Conservation (phyloP, 2,888 invertebrate genomes). For the Margaritifera margaritifera region DNA sequence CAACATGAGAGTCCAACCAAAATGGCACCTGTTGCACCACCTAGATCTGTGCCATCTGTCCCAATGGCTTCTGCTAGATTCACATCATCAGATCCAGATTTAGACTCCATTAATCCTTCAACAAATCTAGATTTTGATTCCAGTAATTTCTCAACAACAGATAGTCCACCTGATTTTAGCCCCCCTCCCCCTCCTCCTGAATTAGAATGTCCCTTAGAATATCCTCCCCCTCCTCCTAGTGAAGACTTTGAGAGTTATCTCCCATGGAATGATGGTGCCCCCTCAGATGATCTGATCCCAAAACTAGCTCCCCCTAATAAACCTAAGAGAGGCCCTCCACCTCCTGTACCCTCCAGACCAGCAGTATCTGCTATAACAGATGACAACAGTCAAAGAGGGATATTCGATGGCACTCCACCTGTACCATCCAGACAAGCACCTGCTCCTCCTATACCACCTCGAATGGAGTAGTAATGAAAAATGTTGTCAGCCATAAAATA, state of each 20-base stretch:
- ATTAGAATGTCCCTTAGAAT: slow-evolving; percentile 17
- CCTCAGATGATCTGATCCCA: not conserved
- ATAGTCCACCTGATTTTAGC: slow-evolving; percentile 16
- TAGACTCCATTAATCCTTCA: not conserved
- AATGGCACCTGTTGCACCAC: not conserved
- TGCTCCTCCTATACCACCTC: slow-evolving; percentile 51
- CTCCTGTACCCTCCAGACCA: slow-evolving; percentile 42
- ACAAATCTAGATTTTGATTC: slow-evolving; percentile 1
- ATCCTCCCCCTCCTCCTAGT: slow-evolving; percentile 37
- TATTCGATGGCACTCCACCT: slow-evolving; percentile 28
- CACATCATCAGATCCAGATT: no score
- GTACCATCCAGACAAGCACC: slow-evolving; percentile 40
- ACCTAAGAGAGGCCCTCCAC: slow-evolving; percentile 12
- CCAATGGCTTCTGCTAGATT: not conserved
- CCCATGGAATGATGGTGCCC: not conserved
- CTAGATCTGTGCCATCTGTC: not conserved
- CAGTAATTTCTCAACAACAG: not conserved
- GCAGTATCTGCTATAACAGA: slow-evolving; percentile 18
- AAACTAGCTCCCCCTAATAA: not conserved
- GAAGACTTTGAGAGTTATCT: slow-evolving; percentile 11
- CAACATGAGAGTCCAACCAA: not conserved
- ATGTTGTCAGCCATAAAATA: no score
- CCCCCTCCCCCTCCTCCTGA: slow-evolving; percentile 36
- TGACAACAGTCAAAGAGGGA: slow-evolving; percentile 14
- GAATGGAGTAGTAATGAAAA: no score